phyloP scores from a whole-genome alignment of 2,113 vertebrate species.

The Menidia beryllina region DNA sequence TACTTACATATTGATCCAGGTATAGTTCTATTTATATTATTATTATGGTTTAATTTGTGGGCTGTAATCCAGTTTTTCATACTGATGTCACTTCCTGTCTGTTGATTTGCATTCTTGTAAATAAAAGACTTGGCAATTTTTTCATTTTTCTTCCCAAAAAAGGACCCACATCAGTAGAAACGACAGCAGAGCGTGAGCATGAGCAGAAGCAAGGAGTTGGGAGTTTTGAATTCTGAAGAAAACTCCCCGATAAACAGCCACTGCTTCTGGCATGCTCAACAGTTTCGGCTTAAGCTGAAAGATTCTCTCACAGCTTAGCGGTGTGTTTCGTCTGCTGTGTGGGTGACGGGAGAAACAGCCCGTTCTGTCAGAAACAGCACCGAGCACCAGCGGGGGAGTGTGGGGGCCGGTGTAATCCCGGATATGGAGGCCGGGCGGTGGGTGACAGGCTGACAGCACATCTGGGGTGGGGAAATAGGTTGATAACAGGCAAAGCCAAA shows the following conservation, averaged over 20 bases:
- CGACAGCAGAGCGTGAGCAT: slow-evolving; percentile 16
- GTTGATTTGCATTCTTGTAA: slow-evolving; percentile 35
- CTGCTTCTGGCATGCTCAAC: slow-evolving; percentile 14
- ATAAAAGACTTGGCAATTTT: slow-evolving; percentile 31
- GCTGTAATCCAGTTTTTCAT: slow-evolving; percentile 25
- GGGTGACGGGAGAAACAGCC: too few relatives aligned
- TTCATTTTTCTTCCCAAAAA: slow-evolving; percentile 20
- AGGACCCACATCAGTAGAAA: slow-evolving; percentile 4
- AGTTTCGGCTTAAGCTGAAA: slow-evolving; percentile 11
- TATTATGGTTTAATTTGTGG: neutral
- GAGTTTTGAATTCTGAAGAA: slow-evolving; percentile 24
- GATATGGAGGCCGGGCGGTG: slow-evolving; percentile 59
- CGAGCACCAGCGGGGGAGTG: too few relatives aligned
- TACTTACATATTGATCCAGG: neutral
- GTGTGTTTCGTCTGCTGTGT: neutral
- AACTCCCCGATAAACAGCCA: neutral
- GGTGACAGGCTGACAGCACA: slow-evolving; percentile 70
- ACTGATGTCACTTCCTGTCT: slow-evolving; percentile 13
- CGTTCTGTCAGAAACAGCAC: slow-evolving; percentile 31
- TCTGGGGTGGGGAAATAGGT: slow-evolving; percentile 74
- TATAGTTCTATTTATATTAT: neutral
- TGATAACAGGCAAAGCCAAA: slow-evolving; percentile 66
- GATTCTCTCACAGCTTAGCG: neutral
- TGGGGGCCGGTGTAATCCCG: slow-evolving; percentile 67
- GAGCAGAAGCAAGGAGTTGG: neutral